Percentiles rank a stretch among this genome's conserved stretches.
These are phyloP conservation scores for Cotesia congregata DNA, from an alignment of 2,888 invertebrate species.

Conservation along the genomic window DNA sequence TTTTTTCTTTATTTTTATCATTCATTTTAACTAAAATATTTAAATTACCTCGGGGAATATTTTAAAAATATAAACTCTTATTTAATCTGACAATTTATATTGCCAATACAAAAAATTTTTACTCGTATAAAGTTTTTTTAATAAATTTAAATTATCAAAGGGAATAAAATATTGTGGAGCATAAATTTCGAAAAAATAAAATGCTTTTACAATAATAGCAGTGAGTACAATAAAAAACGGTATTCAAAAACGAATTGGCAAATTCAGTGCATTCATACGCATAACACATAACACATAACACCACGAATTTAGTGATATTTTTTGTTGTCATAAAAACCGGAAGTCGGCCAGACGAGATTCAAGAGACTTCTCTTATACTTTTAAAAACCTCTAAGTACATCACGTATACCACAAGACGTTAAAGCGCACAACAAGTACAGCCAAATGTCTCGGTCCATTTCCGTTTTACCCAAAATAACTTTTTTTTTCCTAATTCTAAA, in stretches of 20 bases:
- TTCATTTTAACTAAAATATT: neutral
- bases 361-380: conserved; percentile 38
- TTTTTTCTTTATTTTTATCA: neutral
- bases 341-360: conserved; percentile 64
- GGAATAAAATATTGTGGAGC: conserved; percentile 37
- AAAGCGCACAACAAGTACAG: neutral
- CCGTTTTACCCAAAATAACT: conserved; percentile 26
- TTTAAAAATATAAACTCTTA: neutral
- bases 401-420: conserved; percentile 2
- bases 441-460: conserved; percentile 34
- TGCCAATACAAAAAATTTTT: neutral
- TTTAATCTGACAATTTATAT: neutral
- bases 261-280: conserved; percentile 33
- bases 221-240: conserved; percentile 17
- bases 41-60: neutral
- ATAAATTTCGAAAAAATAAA: conserved; percentile 9
- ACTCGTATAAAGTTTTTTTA: neutral
- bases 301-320: conserved; percentile 28
- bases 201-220: conserved; percentile 9
- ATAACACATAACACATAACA: neutral
- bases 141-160: conserved; percentile 31
- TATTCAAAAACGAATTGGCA: conserved; percentile 8
- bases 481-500: conserved; percentile 1
- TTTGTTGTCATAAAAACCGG: conserved; percentile 57
- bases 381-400: conserved; percentile 22